Conservation (phyloP, 2,888 invertebrate species). For the Drosophila pegasa region DNA sequence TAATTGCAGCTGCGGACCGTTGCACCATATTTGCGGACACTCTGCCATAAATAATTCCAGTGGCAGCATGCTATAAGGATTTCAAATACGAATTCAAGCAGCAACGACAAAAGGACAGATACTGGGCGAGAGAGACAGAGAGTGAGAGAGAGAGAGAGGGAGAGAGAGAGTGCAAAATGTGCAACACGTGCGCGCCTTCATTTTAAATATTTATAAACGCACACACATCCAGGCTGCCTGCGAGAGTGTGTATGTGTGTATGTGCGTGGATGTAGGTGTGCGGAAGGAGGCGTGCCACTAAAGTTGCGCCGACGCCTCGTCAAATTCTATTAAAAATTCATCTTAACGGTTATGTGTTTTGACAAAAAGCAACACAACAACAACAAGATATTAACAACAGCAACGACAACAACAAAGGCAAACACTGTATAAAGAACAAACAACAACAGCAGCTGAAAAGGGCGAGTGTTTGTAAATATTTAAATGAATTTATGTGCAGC, state of each 20-base stretch:
- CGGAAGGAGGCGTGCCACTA: conserved; percentile 30
- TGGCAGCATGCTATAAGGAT: conserved; percentile 54
- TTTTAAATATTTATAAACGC: conserved; percentile 74
- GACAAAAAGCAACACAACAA: conserved; percentile 42
- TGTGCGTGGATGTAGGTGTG: conserved; percentile 8
- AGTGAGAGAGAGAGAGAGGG: background rate
- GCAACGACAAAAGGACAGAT: background rate
- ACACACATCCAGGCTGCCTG: conserved; percentile 7
- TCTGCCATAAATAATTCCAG: conserved; percentile 9
- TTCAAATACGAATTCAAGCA: conserved; percentile 58
- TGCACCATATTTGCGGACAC: conserved; percentile 14
- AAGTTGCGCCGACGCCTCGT: conserved; percentile 55
- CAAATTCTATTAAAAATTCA: conserved; percentile 75
- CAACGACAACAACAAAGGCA: conserved; percentile 29
- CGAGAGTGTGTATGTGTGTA: background rate
- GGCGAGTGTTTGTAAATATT: conserved; percentile 75
- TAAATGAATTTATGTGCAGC: conserved; percentile 76
- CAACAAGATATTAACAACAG: conserved; percentile 13
- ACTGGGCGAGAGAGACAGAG: background rate
- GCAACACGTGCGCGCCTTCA: conserved; percentile 72
- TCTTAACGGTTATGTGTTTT: conserved; percentile 76
- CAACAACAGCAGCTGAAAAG: conserved; percentile 38
- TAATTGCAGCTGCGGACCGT: conserved; percentile 56
- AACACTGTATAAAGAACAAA: conserved; percentile 21
- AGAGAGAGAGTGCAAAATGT: conserved; percentile 42